Conservation (phyloP, 1,140 invertebrate genomes). For the Habropoda laboriosa region DNA sequence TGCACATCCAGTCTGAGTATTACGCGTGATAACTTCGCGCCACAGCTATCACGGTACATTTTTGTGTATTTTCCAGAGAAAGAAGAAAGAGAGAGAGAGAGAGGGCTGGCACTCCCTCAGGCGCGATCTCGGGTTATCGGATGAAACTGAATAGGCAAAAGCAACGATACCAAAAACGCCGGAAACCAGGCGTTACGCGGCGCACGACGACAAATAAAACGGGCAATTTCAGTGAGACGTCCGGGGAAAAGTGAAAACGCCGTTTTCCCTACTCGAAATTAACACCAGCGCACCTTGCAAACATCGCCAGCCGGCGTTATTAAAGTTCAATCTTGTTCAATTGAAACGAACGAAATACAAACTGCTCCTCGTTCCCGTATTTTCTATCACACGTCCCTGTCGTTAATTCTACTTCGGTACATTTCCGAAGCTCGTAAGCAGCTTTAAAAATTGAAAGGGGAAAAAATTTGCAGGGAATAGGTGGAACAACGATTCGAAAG, state of each 20-base stretch:
- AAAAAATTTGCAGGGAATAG: too few species aligned
- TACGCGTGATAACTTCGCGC: constrained; percentile 21
- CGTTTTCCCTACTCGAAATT: not conserved
- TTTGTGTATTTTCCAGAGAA: constrained; percentile 1
- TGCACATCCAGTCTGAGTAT: not conserved
- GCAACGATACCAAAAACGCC: constrained; percentile 19
- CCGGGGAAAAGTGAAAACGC: not conserved
- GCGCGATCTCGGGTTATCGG: constrained; percentile 19
- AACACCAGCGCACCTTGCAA: not conserved
- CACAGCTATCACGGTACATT: not conserved
- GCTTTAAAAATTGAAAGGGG: too few species aligned
- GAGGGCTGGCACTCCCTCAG: not conserved
- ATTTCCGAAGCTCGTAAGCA: too few species aligned
- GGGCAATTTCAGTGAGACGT: constrained; percentile 3
- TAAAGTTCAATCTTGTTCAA: not conserved
- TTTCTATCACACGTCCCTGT: too few species aligned
- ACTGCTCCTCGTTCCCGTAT: too few species aligned
- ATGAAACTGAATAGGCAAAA: constrained; percentile 11
- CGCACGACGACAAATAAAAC: constrained; percentile 5
- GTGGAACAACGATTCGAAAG: too few species aligned
- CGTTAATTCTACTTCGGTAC: too few species aligned
- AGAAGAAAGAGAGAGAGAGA: not conserved
- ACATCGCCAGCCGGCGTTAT: not conserved
- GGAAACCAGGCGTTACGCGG: not conserved
- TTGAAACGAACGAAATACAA: too few species aligned